Evolutionary conservation across 2,888 invertebrate species (phyloP).

Genomic region (Trichogramma evanescens): DNA sequence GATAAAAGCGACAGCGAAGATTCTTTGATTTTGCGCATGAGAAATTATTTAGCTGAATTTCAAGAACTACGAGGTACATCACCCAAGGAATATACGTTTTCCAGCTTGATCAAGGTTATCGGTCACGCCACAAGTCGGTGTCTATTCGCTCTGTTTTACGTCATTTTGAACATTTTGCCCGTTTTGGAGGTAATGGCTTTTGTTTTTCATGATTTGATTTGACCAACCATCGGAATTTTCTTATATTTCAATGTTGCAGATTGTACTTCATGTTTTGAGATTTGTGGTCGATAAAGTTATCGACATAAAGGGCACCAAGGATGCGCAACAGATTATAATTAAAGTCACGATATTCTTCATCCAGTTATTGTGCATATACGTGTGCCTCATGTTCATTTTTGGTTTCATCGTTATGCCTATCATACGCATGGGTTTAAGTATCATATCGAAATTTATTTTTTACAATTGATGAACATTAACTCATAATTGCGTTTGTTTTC

Average conservation of each 20-base stretch:
- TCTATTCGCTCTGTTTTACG: slow-evolving; percentile 34
- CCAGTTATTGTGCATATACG: slow-evolving; percentile 35
- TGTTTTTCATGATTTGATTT: background rate
- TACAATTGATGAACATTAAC: background rate
- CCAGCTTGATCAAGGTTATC: slow-evolving; percentile 34
- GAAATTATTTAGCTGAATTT: slow-evolving; percentile 36
- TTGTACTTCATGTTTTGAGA: slow-evolving; percentile 29
- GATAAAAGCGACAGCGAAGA: background rate
- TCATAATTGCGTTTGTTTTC: too few species aligned
- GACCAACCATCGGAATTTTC: background rate
- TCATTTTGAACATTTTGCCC: slow-evolving; percentile 36
- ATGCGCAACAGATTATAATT: slow-evolving; percentile 29
- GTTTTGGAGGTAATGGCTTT: slow-evolving; percentile 13
- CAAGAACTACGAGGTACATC: slow-evolving; percentile 35
- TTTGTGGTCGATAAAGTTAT: slow-evolving; percentile 38
- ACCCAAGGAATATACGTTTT: slow-evolving; percentile 35
- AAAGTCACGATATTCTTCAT: slow-evolving; percentile 33
- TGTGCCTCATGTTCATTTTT: slow-evolving; percentile 37
- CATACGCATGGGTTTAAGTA: slow-evolving; percentile 32
- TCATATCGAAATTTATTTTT: slow-evolving; percentile 17
- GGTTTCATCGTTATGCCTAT: slow-evolving; percentile 38
- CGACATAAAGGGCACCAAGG: slow-evolving; percentile 31
- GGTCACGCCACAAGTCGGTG: slow-evolving; percentile 36
- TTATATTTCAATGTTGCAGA: slow-evolving; percentile 11
- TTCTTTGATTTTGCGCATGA: slow-evolving; percentile 25